phyloP scores from a whole-genome alignment of 2,888 invertebrate genomes.

The Silvanus unidentatus region DNA sequence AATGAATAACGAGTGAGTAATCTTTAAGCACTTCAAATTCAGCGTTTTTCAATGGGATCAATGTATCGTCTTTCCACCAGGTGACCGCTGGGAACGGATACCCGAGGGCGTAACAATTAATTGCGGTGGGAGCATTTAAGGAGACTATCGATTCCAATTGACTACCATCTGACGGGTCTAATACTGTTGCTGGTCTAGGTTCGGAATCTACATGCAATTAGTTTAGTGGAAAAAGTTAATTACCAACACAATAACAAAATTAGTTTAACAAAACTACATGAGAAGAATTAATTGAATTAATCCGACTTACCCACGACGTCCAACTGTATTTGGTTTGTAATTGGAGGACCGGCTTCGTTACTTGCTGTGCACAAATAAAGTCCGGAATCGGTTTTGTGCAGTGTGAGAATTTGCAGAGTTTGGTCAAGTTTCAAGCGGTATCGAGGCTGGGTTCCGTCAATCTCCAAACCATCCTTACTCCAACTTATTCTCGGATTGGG shows the following conservation, averaged over 20 bases:
- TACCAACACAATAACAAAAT: constrained; percentile 5
- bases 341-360: constrained; percentile 67
- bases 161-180: constrained; percentile 60
- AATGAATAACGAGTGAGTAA: constrained; percentile 67
- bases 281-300: constrained; percentile 3
- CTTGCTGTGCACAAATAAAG: constrained; percentile 80
- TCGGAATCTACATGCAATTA: constrained; percentile 20
- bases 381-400: constrained; percentile 75
- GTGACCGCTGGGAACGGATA: constrained; percentile 72
- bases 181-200: constrained; percentile 56
- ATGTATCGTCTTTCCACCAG: constrained; percentile 76
- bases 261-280: constrained; percentile 9
- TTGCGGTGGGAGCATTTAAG: constrained; percentile 61
- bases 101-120: constrained; percentile 79
- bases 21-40: constrained; percentile 68
- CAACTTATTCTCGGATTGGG: constrained; percentile 74
- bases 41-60: constrained; percentile 66
- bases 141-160: constrained; percentile 55
- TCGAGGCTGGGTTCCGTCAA: constrained; percentile 66
- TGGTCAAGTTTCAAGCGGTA: constrained; percentile 62
- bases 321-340: constrained; percentile 62
- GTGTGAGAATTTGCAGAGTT: constrained; percentile 74
- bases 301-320: constrained; percentile 64
- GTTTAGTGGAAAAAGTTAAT: constrained; percentile 18
- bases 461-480: constrained; percentile 66